A percentile compares a stretch with the other conserved stretches of the same genome.
Conservation (phyloP, 2,113 vertebrate genomes). For the Pseudorasbora parva region DNA sequence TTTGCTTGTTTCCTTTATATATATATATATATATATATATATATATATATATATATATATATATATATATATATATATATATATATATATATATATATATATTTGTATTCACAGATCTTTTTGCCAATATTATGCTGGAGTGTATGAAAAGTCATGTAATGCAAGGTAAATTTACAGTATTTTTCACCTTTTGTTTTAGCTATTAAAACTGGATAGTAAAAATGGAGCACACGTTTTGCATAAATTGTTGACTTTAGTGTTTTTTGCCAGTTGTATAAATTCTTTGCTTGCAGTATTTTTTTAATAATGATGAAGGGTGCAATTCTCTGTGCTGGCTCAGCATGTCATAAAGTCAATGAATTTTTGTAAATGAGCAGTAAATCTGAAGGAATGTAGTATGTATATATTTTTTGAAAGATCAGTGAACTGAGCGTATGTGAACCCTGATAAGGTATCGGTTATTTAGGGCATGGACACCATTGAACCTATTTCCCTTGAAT, state of each 20-base stretch:
- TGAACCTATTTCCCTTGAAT: background rate
- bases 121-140: background rate
- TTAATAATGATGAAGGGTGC: background rate
- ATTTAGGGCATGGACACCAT: background rate
- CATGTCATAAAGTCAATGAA: conserved; percentile 1
- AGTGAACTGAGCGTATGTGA: background rate
- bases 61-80: too few species aligned
- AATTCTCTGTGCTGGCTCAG: background rate
- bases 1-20: conserved; percentile 27
- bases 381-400: background rate
- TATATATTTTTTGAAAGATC: background rate
- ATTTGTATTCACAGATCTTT: conserved; percentile 1
- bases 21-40: too few species aligned
- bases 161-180: background rate
- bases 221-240: background rate
- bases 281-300: conserved; percentile 6
- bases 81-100: too few species aligned
- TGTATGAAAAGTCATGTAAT: background rate
- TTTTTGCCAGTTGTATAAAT: background rate
- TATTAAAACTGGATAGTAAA: too few species aligned
- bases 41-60: too few species aligned
- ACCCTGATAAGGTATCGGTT: background rate
- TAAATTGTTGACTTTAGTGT: conserved; percentile 13
- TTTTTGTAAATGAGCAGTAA: conserved; percentile 2
- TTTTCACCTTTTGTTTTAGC: background rate